phyloP scores from a whole-genome alignment of 2,888 invertebrate species.

The Embidobia sp. region DNA sequence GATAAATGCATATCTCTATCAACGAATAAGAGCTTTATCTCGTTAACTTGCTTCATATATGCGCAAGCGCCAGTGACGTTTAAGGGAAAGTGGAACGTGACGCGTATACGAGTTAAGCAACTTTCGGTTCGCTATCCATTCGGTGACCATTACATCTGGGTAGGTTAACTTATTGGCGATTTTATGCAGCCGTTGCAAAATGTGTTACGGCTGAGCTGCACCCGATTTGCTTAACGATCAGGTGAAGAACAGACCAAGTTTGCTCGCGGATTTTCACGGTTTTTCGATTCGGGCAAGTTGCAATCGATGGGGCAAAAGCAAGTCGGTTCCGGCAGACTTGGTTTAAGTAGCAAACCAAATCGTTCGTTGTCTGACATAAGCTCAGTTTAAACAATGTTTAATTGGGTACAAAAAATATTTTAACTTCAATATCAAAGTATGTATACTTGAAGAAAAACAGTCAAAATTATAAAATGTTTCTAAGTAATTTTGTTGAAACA shows the following conservation, averaged over 20 bases:
- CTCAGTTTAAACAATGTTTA: no score
- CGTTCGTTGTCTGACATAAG: no score
- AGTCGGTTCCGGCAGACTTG: constrained; percentile 9
- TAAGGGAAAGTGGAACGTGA: constrained; percentile 79
- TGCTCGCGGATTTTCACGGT: constrained; percentile 19
- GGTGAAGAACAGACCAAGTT: no score
- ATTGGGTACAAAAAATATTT: no score
- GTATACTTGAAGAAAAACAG: no score
- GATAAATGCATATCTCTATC: constrained; percentile 15
- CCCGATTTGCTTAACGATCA: constrained; percentile 49
- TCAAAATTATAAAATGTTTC: no score
- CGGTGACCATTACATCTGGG: constrained; percentile 65
- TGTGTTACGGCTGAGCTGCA: constrained; percentile 59
- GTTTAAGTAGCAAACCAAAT: background rate
- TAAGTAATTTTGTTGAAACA: no score
- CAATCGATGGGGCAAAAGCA: constrained; percentile 23
- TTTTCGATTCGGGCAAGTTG: constrained; percentile 13
- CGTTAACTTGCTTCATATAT: constrained; percentile 45
- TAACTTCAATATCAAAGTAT: no score
- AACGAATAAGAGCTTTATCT: constrained; percentile 47
- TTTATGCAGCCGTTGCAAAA: constrained; percentile 68
- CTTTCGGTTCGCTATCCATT: constrained; percentile 65
- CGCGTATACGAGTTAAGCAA: constrained; percentile 74
- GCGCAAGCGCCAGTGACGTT: constrained; percentile 69
- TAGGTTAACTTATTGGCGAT: constrained; percentile 67